Evolutionary conservation across 2,888 invertebrate genomes (phyloP).

Genomic region (Yponomeuta cagnagella): DNA sequence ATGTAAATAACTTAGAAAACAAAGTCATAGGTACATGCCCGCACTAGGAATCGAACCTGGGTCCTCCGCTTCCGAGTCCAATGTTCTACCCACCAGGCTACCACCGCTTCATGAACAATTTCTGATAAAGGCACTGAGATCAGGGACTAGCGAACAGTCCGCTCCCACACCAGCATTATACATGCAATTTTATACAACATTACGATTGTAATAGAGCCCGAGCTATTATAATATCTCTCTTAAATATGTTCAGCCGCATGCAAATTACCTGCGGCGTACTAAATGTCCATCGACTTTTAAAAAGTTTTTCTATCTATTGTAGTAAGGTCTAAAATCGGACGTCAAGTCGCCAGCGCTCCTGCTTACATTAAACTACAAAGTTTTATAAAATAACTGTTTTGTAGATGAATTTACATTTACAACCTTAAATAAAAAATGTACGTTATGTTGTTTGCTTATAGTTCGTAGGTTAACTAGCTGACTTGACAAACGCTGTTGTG

Average conservation of each 20-base stretch:
- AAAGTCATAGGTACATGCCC: too few relatives aligned
- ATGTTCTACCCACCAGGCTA: too few relatives aligned
- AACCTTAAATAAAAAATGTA: slow-evolving; percentile 27
- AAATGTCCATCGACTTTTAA: background rate
- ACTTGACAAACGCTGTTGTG: too few relatives aligned
- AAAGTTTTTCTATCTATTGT: background rate
- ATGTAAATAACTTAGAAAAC: too few relatives aligned
- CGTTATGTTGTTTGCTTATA: slow-evolving; percentile 21
- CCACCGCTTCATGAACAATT: too few relatives aligned
- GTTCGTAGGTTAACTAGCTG: too few relatives aligned
- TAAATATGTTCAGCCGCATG: slow-evolving; percentile 22
- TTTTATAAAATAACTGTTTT: slow-evolving; percentile 23
- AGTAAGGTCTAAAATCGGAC: background rate
- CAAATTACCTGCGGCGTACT: slow-evolving; percentile 20
- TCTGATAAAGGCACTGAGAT: too few relatives aligned
- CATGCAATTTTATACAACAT: slow-evolving; percentile 7
- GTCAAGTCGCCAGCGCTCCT: background rate
- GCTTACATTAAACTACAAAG: slow-evolving; percentile 25
- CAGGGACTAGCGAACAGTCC: too few relatives aligned
- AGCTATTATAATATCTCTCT: slow-evolving; percentile 22
- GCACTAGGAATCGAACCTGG: too few relatives aligned
- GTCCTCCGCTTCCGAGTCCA: too few relatives aligned
- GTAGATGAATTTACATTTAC: slow-evolving; percentile 11
- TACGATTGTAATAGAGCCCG: slow-evolving; percentile 20
- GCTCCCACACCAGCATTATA: background rate